These are phyloP conservation scores for Fissipunctia ypsillon DNA, from an alignment of 2,888 invertebrate genomes.

Conservation along the genomic window DNA sequence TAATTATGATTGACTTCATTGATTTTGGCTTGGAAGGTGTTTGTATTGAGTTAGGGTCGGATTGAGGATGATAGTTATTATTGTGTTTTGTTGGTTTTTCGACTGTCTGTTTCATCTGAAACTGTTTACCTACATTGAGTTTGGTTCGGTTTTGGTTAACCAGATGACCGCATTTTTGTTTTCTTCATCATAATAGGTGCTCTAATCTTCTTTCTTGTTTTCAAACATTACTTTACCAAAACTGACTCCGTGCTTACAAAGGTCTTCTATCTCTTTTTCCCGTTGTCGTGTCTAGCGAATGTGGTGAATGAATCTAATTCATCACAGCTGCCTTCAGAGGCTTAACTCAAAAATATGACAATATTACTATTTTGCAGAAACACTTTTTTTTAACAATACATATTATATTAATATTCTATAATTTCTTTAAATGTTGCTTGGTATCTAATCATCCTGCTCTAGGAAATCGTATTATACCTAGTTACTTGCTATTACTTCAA, in stretches of 20 bases:
- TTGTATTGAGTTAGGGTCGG: conserved; percentile 42
- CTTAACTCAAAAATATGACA: not conserved
- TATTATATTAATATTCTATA: too few relatives aligned
- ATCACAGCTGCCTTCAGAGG: not conserved
- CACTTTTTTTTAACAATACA: too few relatives aligned
- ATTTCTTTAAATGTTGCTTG: not conserved
- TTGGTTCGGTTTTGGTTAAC: not conserved
- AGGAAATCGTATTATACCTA: not conserved
- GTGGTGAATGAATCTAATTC: not conserved
- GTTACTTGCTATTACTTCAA: not conserved
- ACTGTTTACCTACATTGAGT: too few relatives aligned
- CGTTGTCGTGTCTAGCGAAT: not conserved
- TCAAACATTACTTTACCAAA: not conserved
- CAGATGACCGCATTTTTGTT: not conserved
- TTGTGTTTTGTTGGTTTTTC: not conserved
- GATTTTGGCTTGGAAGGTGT: conserved; percentile 67
- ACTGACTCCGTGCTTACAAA: not conserved
- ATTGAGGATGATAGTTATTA: conserved; percentile 13
- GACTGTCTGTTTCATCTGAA: not conserved
- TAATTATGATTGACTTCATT: conserved; percentile 77
- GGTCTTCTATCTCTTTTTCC: not conserved
- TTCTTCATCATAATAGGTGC: too few relatives aligned
- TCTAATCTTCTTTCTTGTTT: not conserved
- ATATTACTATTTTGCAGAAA: too few relatives aligned
- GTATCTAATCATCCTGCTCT: too few relatives aligned